Base-by-base conservation (phyloP, 2,888 invertebrate species). In the Cheilosia pagana region DNA sequence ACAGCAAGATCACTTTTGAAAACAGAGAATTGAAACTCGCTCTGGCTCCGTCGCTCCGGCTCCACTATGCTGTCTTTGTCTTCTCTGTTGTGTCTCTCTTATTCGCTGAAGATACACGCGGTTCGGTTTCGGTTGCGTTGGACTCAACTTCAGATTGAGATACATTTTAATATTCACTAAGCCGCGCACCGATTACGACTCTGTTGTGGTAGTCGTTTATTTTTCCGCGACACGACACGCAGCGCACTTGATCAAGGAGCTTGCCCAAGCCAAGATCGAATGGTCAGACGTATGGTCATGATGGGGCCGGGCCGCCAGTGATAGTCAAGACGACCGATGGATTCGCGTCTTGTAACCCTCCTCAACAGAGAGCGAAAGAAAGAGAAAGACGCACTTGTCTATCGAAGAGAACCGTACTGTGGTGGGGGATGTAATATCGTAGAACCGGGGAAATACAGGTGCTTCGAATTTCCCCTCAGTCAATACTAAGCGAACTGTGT, bases 251-350 rank as follows among this genome's bases (percentile, higher is more conserved):
- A 67, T 75, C 81, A 48, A 45, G 81, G 55, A 85, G 71, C 81
- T 68, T 63, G 70, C 59, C 79, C 79, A 83, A 79, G 74, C 79
- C 59, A 43, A 79, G 74, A 79, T 70, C 79, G 74, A 83, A 83
- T 83, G 79, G 70, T 14, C 43, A 41, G 43, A 23, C 59, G 50
- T 16, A 43, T 35, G 35, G 35, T 7, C 23, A 31, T 53, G 65
- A 31, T 53, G 65, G 59, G 63, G 41, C 67, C 53, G 60, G 7
- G n/a, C 16, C n/a, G 43, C 16, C 14, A 14, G 23, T 62, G 43
- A 57, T 68, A 43, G 55, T 10, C 50, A 14, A 16, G n/a, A 43
- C 12, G 5, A 6, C 5, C 5, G n/a, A 52, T 68, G 39, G 39
- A 63, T 35, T 62, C 35, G 25, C 23, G 28, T 60, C 43, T 57